Percentiles rank a stretch among this genome's conserved stretches.
These are phyloP conservation scores for Callyntrura guangdongensis DNA, from an alignment of 2,888 invertebrate species.

Conservation along the genomic window DNA sequence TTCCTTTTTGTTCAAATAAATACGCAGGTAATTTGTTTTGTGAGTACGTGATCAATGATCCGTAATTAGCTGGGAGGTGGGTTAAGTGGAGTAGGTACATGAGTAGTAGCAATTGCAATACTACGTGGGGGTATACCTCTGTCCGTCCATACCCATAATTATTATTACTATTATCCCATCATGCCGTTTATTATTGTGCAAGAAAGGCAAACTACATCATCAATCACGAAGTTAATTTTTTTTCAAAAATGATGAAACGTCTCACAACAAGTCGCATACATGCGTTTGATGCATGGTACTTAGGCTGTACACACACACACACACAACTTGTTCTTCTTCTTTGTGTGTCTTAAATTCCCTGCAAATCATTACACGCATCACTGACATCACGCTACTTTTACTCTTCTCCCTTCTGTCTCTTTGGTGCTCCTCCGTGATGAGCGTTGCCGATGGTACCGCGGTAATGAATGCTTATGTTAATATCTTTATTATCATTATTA, in stretches of 20 bases:
- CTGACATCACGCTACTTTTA: background rate
- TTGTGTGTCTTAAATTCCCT: too few species aligned
- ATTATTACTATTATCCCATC: constrained; percentile 13
- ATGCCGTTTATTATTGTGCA: constrained; percentile 33
- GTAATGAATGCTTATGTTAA: constrained; percentile 4
- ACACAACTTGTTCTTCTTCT: too few species aligned
- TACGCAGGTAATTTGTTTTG: constrained; percentile 48
- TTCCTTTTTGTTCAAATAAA: constrained; percentile 30
- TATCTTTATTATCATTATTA: background rate
- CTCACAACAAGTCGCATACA: background rate
- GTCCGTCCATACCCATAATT: background rate
- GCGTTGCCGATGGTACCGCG: background rate
- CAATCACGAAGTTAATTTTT: constrained; percentile 13
- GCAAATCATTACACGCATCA: too few species aligned
- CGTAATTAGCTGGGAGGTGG: constrained; percentile 33
- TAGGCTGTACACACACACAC: background rate
- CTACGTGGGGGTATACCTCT: too few species aligned
- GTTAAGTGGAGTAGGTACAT: background rate
- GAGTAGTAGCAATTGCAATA: too few species aligned
- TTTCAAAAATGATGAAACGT: constrained; percentile 5
- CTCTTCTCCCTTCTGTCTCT: background rate
- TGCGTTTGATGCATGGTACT: too few species aligned
- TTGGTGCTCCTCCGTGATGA: too few species aligned
- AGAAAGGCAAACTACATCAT: constrained; percentile 12
- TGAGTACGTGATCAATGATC: constrained; percentile 58